Conservation (phyloP, 2,113 vertebrate species). For the Callocephalon fimbriatum region DNA sequence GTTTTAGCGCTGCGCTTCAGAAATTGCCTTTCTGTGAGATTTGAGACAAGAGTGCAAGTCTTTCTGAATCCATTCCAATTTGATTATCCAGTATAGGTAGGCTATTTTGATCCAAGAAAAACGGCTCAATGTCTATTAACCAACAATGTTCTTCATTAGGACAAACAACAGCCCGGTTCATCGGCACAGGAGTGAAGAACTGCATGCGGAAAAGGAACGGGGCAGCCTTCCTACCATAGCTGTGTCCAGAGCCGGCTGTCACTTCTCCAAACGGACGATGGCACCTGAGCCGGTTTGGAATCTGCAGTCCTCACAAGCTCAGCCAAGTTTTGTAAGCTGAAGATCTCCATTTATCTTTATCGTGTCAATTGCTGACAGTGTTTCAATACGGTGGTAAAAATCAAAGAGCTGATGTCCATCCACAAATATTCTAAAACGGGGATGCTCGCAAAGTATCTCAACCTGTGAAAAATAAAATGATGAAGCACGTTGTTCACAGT, state of each 20-base stretch:
- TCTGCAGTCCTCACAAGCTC: slow-evolving; percentile 63
- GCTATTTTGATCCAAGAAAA: slow-evolving; percentile 67
- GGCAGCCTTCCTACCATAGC: slow-evolving; percentile 62
- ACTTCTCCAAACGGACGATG: slow-evolving; percentile 49
- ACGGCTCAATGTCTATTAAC: slow-evolving; percentile 69
- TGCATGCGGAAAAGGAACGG: slow-evolving; percentile 69
- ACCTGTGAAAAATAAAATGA: slow-evolving; percentile 81
- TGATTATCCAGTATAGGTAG: slow-evolving; percentile 76
- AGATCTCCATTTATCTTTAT: slow-evolving; percentile 96
- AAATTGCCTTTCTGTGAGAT: slow-evolving; percentile 53
- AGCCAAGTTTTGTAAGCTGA: slow-evolving; percentile 98
- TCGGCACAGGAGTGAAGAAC: slow-evolving; percentile 70
- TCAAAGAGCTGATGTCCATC: slow-evolving; percentile 99
- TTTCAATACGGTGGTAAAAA: slow-evolving; percentile 98
- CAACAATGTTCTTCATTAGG: slow-evolving; percentile 65
- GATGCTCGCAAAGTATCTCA: slow-evolving; percentile 98
- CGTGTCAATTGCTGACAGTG: slow-evolving; percentile 91
- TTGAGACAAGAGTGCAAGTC: slow-evolving; percentile 58
- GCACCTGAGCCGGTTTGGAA: slow-evolving; percentile 66
- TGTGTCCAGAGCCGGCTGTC: slow-evolving; percentile 69
- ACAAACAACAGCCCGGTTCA: slow-evolving; percentile 52
- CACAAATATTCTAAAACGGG: slow-evolving; percentile 97
- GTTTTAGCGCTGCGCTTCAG: slow-evolving; percentile 70
- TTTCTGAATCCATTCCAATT: slow-evolving; percentile 68
- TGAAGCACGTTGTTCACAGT: neutral